Percentiles rank a stretch among this genome's conserved stretches.
Conservation (phyloP, 37 sponge, comb jelly and placozoan species). For the Theonella swinhoei region DNA sequence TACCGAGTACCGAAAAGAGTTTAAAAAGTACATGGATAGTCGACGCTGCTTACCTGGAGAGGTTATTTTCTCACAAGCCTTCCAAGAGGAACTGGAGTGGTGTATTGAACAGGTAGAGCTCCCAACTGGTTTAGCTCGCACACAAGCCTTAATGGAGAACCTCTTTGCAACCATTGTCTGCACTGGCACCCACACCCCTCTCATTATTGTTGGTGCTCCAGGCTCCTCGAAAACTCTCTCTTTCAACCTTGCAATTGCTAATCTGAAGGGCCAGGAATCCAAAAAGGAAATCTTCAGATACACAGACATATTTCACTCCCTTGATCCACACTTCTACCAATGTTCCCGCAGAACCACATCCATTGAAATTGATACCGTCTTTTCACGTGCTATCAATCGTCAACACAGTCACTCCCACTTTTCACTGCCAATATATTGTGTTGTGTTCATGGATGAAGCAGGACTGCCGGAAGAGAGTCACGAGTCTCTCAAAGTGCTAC, state of each 20-base stretch:
- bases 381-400: constrained; percentile 82
- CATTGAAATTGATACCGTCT: constrained; percentile 85
- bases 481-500: constrained; percentile 91
- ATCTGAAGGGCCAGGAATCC: constrained; percentile 86
- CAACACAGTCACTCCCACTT: constrained; percentile 41
- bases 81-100: constrained; percentile 65
- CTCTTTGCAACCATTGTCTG: constrained; percentile 86
- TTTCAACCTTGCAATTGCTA: constrained; percentile 82
- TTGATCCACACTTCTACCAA: constrained; percentile 90
- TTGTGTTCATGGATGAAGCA: constrained; percentile 97
- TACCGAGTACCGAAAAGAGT: constrained; percentile 39
- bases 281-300: constrained; percentile 59
- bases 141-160: constrained; percentile 90
- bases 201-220: constrained; percentile 92
- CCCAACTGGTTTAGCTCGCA: constrained; percentile 86
- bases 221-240: constrained; percentile 94
- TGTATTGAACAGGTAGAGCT: constrained; percentile 61
- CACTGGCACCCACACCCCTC: constrained; percentile 82
- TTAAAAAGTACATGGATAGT: constrained; percentile 16
- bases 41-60: neutral
- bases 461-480: constrained; percentile 91
- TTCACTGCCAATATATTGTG: constrained; percentile 66
- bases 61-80: constrained; percentile 16
- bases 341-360: constrained; percentile 92
- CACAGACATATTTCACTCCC: constrained; percentile 68